phyloP scores from a whole-genome alignment of 53 echinoderm and acorn worm genomes.

The Holothuria scabra region DNA sequence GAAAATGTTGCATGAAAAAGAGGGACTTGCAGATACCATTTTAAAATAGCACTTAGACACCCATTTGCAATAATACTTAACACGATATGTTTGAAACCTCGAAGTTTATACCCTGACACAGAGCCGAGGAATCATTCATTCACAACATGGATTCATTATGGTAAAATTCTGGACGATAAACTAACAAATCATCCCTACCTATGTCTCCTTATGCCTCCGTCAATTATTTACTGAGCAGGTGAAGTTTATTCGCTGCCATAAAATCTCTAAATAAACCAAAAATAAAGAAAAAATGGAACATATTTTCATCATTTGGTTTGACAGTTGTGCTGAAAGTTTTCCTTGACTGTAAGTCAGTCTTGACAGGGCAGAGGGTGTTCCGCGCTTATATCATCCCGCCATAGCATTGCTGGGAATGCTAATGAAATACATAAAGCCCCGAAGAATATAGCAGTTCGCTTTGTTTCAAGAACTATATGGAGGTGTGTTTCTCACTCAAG shows the following conservation, averaged over 20 bases:
- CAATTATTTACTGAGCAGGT: constrained; percentile 43
- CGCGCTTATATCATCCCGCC: constrained; percentile 33
- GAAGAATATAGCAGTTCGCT: too few relatives aligned
- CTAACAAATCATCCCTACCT: constrained; percentile 32
- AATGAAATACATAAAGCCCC: too few relatives aligned
- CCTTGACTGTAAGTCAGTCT: neutral
- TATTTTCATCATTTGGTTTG: constrained; percentile 42
- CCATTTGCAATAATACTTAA: constrained; percentile 49
- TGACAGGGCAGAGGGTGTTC: constrained; percentile 42
- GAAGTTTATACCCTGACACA: constrained; percentile 32
- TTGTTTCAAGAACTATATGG: too few relatives aligned
- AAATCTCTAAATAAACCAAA: constrained; percentile 47
- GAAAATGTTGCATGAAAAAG: constrained; percentile 45
- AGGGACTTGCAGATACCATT: constrained; percentile 39
- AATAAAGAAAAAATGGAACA: constrained; percentile 43
- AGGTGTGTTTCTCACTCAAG: too few relatives aligned
- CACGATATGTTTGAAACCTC: constrained; percentile 44
- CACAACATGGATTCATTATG: constrained; percentile 44
- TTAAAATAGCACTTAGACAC: constrained; percentile 49
- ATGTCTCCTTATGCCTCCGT: constrained; percentile 20
- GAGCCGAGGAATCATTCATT: constrained; percentile 23
- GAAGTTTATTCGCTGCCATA: constrained; percentile 45
- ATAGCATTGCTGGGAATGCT: neutral
- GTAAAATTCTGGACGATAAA: constrained; percentile 39
- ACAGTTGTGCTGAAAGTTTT: constrained; percentile 2